Conservation (phyloP, 2,113 vertebrate genomes). For the Phalacrocorax carbo region DNA sequence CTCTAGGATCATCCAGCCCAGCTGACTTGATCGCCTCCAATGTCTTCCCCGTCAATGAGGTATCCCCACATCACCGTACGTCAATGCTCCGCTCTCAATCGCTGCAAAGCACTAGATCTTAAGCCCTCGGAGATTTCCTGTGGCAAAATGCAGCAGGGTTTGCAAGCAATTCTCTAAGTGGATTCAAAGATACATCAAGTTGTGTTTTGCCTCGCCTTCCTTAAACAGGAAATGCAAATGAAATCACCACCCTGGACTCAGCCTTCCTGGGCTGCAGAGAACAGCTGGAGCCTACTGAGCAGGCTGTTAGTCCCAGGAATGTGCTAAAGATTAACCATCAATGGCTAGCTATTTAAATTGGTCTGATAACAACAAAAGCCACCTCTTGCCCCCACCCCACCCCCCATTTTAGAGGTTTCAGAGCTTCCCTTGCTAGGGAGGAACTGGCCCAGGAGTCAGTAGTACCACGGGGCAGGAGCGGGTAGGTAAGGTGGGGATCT, state of each 20-base stretch:
- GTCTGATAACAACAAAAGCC: not conserved
- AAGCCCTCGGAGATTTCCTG: not conserved
- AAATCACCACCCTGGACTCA: not conserved
- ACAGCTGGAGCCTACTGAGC: not conserved
- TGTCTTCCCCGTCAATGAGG: fast-evolving
- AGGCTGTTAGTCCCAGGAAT: not conserved
- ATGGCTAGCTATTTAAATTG: fast-evolving
- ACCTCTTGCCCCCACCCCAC: not conserved
- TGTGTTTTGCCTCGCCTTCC: not conserved
- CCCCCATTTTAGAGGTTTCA: fast-evolving
- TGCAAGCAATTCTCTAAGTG: fast-evolving
- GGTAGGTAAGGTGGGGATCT: not conserved
- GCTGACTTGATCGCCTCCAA: not conserved
- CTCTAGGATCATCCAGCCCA: too few species aligned
- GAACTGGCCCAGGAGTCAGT: fast-evolving
- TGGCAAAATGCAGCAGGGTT: fast-evolving
- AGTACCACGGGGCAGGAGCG: not conserved
- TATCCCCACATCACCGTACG: fast-evolving
- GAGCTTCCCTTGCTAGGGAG: not conserved
- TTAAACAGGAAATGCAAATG: not conserved
- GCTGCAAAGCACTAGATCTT: too few species aligned
- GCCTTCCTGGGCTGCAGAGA: not conserved
- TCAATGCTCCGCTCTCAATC: fast-evolving
- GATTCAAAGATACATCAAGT: fast-evolving
- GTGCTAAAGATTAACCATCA: not conserved